Percentiles rank a stretch among this genome's conserved stretches.
Conservation (phyloP, 2,797 vertebrate species). For the Monodelphis domestica region DNA sequence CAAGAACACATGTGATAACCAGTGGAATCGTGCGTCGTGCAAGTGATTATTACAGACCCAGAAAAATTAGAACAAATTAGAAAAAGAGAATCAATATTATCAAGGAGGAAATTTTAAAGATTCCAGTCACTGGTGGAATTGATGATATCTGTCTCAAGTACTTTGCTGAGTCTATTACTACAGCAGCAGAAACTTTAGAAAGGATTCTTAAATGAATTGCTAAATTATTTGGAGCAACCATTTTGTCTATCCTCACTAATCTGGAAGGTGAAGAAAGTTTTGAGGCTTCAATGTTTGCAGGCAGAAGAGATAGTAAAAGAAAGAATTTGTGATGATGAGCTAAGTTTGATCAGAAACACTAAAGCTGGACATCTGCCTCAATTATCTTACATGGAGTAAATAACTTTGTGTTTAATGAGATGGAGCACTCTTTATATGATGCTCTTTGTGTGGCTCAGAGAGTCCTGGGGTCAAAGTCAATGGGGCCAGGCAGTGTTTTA, state of each 20-base stretch:
- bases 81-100: constrained; percentile 97
- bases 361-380: constrained; percentile 93
- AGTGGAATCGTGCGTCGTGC: too few relatives aligned
- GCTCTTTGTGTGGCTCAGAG: too few relatives aligned
- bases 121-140: constrained; percentile 94
- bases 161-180: constrained; percentile 93
- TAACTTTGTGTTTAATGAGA: constrained; percentile 97
- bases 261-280: constrained; percentile 96
- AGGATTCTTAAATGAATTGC: constrained; percentile 94
- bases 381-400: constrained; percentile 94
- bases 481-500: constrained; percentile 95
- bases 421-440: too few relatives aligned
- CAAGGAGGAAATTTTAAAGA: constrained; percentile 95
- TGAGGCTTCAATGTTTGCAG: constrained; percentile 92
- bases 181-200: constrained; percentile 94
- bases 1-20: too few relatives aligned
- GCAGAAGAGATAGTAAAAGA: constrained; percentile 96
- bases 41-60: constrained; percentile 93
- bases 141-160: constrained; percentile 98
- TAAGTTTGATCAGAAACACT: constrained; percentile 94
- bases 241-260: constrained; percentile 93
- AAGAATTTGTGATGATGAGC: constrained; percentile 93
- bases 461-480: constrained; percentile 94
- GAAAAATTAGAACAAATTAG: constrained; percentile 95
- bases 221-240: constrained; percentile 92